Evolutionary conservation across 2,797 vertebrate species (phyloP), one percentile per base, ranked within the genome.

Genomic region (Perodicticus potto): DNA sequence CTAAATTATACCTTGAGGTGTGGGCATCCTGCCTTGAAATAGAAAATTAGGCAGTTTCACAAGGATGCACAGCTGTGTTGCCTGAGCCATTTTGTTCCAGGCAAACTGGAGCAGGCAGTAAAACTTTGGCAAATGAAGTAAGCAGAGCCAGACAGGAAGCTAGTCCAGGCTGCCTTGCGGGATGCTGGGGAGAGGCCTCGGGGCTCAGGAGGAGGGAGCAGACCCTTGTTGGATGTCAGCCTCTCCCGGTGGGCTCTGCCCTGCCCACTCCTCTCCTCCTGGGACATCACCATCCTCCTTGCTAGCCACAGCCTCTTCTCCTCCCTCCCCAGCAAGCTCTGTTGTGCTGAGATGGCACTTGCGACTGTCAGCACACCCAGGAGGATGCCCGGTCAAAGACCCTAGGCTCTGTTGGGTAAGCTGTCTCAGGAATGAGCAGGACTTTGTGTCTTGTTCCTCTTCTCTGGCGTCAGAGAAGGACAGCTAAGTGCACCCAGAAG

Each of bases 401-500:
- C 97, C 97, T 94, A 43, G 97, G 97, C 97, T 97, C 95, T 97
- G 98, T 97, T 97, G 97, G 96, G 96, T 96, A 94, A 97, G 94
- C 49, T 88, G 70, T 93, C 70, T 95, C n/a, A 43, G 80, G 57
- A 77, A 53, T 1, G 20, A 91, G 74, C 40, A 37, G 83, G 65
- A 34, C 49, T 93, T 82, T 55, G 43, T 61, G 87, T 59, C 74
- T 92, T 93, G 92, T 84, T 91, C 63, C 88, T 94, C 86, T 83
- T 13, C 19, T 96, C 40, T 72, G 34, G 5, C 3, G 69, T 91
- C 37, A 59, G 45, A 84, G 40, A 70, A 84, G 87, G 55, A 32
- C 53, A 96, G 57, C 76, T 37, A 37, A 20, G 32, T 49, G 49
- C 40, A 85, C 37, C 20, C 23, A 82, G 78, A 37, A 49, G 19